Evolutionary conservation across 1,140 invertebrate genomes (phyloP).

Genomic region (Drosophila insularis): DNA sequence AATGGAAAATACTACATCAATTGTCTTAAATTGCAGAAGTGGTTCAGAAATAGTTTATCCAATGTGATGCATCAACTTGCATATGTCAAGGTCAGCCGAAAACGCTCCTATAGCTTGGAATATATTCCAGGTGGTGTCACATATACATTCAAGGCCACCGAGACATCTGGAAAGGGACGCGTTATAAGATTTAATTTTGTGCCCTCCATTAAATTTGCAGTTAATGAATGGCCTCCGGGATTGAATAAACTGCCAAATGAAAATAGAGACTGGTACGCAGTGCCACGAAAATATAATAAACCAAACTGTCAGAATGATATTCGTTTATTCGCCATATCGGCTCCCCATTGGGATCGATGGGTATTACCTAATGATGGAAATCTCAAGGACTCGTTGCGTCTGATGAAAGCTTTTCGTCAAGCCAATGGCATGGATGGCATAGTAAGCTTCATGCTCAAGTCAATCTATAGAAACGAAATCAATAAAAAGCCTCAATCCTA

Average conservation of each 20-base stretch:
- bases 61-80: slow-evolving; percentile 29
- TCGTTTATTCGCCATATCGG: slow-evolving; percentile 43
- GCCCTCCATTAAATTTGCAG: slow-evolving; percentile 43
- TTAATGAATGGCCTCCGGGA: slow-evolving; percentile 23
- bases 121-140: slow-evolving; percentile 39
- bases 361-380: slow-evolving; percentile 37
- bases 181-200: slow-evolving; percentile 58
- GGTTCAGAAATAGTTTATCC: slow-evolving; percentile 34
- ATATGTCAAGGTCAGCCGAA: slow-evolving; percentile 5
- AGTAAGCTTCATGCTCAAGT: slow-evolving; percentile 50
- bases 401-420: slow-evolving; percentile 49
- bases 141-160: slow-evolving; percentile 41
- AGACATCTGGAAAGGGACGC: background rate
- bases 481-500: background rate
- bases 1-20: slow-evolving; percentile 15
- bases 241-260: background rate
- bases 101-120: slow-evolving; percentile 29
- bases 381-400: slow-evolving; percentile 45
- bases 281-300: slow-evolving; percentile 27
- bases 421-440: slow-evolving; percentile 37
- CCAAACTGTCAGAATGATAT: slow-evolving; percentile 13
- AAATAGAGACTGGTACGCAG: slow-evolving; percentile 43
- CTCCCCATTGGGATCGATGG: slow-evolving; percentile 50
- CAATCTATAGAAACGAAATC: slow-evolving; percentile 25
- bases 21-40: slow-evolving; percentile 34